Evolutionary conservation across 2,113 vertebrate species (phyloP), one percentile per base, ranked within the genome.

Genomic region (Stigmatopora argus): DNA sequence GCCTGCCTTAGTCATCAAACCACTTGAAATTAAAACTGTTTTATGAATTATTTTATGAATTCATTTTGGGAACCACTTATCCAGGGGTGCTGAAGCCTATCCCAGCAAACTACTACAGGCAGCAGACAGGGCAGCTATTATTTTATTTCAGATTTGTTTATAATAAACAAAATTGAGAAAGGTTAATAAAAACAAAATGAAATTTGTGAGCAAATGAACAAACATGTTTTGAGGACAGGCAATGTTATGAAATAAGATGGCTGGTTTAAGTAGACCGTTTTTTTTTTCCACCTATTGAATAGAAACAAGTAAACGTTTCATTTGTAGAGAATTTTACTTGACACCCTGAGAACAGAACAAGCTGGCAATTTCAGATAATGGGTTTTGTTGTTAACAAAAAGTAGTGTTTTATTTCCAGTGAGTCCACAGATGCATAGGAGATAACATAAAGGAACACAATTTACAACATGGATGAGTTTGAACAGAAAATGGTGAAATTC

Each of bases 401-500:
- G 66, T 17, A 71, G 65, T 44, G 19, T 63, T 78, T 65, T 53
- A 31, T 78, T 76, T 78, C 75, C 65, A 81, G 7, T 78, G 62
- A 67, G 65, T 70, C 45, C 34, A 70, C 41, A 75, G 69, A 73
- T 18, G 18, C 57, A 35, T 55, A 44, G 55, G 66, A 66, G 23
- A 64, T 13, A 34, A 56, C 9, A 12, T n/a, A 55, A 67, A 51
- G 64, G 1, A 68, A 64, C 61, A 69, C n/a, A 35, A 65, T 62
- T 60, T 51, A 75, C 61, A 13, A 61, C 10, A 23, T 49, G 19
- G 57, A 70, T 59, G 62, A 65, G 19, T 41, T 31, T 21, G 51
- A 44, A 52, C 21, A 76, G 18, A 65, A 41, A 48, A 60, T 14
- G 5, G 45, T 52, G 73, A 60, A 66, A 60, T 60, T 1, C 38